Evolutionary conservation across 1,140 invertebrate species (phyloP), one percentile per base, ranked within the genome.

Genomic region (Linepithema humile): DNA sequence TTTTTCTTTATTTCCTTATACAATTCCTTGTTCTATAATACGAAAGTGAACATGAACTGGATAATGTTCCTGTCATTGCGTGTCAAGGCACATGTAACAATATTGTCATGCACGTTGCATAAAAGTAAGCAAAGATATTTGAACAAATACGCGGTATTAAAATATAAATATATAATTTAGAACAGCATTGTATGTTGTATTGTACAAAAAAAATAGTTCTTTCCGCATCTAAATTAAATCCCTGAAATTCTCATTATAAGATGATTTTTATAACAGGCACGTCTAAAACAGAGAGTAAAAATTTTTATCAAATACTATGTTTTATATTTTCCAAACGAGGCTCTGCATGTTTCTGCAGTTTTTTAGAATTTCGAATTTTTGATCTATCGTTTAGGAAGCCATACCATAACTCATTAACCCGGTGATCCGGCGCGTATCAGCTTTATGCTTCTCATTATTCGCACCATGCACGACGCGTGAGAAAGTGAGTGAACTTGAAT

Each of bases 11-110:
- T 45, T 74, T 60, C 1, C 38, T 74, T 75, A 6, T 48, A 35
- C 62, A 62, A 62, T 32, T 9, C 1, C 72, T 75, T 75, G 62
- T 32, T n/a, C n/a, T n/a, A n/a, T n/a, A n/a, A 45, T 75, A 75
- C 62, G 38, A 38, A 12, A 7, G 17, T 32, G n/a, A n/a, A n/a
- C n/a, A 12, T 45, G 12, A 60, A 60, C 23, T 45, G 40, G 17
- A 55, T 32, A 62, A 73, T 40, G 55, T 12, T 75, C 59, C 15
- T 60, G 5, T 60, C 43, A 9, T 40, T 17, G 20, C 32, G 55
- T 74, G 23, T 45, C 43, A 3, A 45, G 12, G 15, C 15, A 45
- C 43, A 45, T 45, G 10, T 6, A 15, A 45, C 43, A 45, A 17
- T n/a, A 15, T 29, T 7, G 20, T 53, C 2, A 38, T 38, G 59